Percentiles rank a stretch among this genome's conserved stretches.
phyloP scores from a whole-genome alignment of 1,140 invertebrate species.

The Drosophila kikkawai region DNA sequence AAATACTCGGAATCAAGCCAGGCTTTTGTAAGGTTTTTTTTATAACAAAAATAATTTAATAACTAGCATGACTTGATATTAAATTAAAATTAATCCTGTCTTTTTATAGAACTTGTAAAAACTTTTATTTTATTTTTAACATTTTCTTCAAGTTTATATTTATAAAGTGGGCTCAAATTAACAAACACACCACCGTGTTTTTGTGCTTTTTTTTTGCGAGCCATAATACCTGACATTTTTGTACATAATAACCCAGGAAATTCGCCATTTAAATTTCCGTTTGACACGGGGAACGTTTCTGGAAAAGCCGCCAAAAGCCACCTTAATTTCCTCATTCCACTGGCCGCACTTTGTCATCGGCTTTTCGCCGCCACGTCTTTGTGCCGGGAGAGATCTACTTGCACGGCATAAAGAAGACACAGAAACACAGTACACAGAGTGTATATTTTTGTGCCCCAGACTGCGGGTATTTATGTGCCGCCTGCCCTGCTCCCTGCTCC shows the following conservation, averaged over 20 bases:
- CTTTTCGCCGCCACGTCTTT: slow-evolving; percentile 23
- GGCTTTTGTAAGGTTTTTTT: not conserved
- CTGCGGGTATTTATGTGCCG: slow-evolving; percentile 19
- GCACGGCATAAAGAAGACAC: not conserved
- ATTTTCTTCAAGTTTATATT: not conserved
- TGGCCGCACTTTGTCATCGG: slow-evolving; percentile 16
- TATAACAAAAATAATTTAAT: not conserved
- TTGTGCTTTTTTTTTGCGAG: not conserved
- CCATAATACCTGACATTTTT: slow-evolving; percentile 5
- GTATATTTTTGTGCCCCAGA: slow-evolving; percentile 10
- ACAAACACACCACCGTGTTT: not conserved
- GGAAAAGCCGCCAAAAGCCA: slow-evolving; percentile 14
- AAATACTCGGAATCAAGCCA: not conserved
- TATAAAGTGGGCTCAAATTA: not conserved
- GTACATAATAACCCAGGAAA: slow-evolving; percentile 13
- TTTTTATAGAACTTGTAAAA: not conserved
- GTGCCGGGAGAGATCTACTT: not conserved
- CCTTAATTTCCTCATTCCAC: slow-evolving; percentile 7
- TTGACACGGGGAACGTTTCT: slow-evolving; percentile 13
- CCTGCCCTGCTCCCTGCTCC: slow-evolving; percentile 27
- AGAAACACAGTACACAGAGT: not conserved
- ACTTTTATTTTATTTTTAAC: not conserved
- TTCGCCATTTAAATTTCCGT: slow-evolving; percentile 33
- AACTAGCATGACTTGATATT: not conserved
- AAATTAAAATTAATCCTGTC: not conserved